Evolutionary conservation across 2,797 vertebrate genomes (phyloP), one percentile per base, ranked within the genome.

Genomic region (Sebastes wilsoni): DNA sequence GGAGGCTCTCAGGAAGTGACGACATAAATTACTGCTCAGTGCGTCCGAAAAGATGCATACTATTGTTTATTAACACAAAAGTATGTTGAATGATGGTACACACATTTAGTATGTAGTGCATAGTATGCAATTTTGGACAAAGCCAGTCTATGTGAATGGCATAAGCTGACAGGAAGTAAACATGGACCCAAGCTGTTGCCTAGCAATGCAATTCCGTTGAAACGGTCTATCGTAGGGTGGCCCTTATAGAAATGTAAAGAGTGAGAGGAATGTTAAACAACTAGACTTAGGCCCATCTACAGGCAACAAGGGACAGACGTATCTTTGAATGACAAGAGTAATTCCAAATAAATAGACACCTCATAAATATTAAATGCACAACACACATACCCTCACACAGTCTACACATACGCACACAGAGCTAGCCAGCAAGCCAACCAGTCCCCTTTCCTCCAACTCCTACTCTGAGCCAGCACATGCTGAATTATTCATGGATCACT

Each of bases 401-500:
- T 54, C 8, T 42, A 72, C 32, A 65, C 16, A 7, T 16, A 10
- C 22, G 7, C 28, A 22, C 27, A 72, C 55, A 60, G 28, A 85
- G 46, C 59, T 20, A 67, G 60, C 59, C 65, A 74, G 70, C 59
- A 62, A 72, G 79, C 20, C 58, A 86, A 55, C 74, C 81, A 76
- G 78, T 49, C 58, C 55, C 52, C 56, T 82, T 83, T 83, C 72
- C 61, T 88, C 81, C 75, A 81, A 83, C 65, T 80, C 75, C 61
- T 30, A 64, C 69, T 81, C 58, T 46, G 82, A 87, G 88, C 92
- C 89, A 88, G 82, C 83, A 87, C 78, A 69, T 70, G 86, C 85
- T 93, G 80, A 94, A 95, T 95, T 92, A 96, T 95, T 95, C 83
- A 95, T 91, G 66, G 68, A 25, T 92, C 84, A 90, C 79, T 92